These are phyloP conservation scores for Magallana nippona DNA, from an alignment of 2,888 invertebrate genomes.

Conservation along the genomic window DNA sequence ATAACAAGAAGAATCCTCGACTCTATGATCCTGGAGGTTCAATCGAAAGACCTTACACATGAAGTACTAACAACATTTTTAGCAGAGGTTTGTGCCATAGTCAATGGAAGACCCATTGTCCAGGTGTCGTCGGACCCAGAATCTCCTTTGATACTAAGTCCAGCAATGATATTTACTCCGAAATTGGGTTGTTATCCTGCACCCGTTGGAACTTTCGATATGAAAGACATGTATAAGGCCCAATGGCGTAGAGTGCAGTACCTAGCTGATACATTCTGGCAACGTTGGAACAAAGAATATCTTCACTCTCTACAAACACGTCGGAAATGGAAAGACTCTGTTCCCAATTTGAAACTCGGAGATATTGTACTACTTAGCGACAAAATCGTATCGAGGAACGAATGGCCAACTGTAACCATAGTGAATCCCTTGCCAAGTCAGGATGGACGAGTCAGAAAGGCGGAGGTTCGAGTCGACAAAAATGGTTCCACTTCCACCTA, in stretches of 20 bases:
- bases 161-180: constrained; percentile 51
- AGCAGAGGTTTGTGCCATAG: constrained; percentile 55
- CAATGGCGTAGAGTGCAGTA: constrained; percentile 57
- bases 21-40: constrained; percentile 48
- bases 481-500: too few relatives aligned
- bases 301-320: constrained; percentile 36
- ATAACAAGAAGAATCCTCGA: constrained; percentile 51
- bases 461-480: constrained; percentile 15
- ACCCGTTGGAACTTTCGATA: not conserved
- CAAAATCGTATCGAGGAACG: not conserved
- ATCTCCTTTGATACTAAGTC: constrained; percentile 47
- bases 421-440: constrained; percentile 30
- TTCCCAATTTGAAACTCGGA: not conserved
- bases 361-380: too few relatives aligned
- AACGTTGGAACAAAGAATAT: constrained; percentile 49
- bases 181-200: constrained; percentile 37
- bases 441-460: constrained; percentile 42
- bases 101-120: constrained; percentile 51
- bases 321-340: constrained; percentile 40
- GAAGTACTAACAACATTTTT: constrained; percentile 55
- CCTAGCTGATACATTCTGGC: constrained; percentile 54
- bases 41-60: constrained; percentile 47
- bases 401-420: constrained; percentile 41
- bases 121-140: constrained; percentile 53
- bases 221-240: constrained; percentile 47